These are phyloP conservation scores for Heliornis fulica DNA, from an alignment of 2,113 vertebrate species.

Conservation along the genomic window DNA sequence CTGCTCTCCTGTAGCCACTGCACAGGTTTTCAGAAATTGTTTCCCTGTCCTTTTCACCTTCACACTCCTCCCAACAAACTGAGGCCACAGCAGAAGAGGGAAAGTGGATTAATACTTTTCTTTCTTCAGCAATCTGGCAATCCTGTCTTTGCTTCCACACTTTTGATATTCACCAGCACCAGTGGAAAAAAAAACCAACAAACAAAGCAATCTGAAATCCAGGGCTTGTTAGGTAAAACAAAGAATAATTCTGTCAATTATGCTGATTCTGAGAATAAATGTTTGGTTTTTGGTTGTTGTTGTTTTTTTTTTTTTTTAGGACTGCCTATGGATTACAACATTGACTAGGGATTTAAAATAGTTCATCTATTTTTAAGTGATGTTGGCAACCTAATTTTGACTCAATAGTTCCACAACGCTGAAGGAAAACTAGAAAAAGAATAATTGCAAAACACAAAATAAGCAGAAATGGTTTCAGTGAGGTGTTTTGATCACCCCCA, in stretches of 20 bases:
- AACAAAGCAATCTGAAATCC: background rate
- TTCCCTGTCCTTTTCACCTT: constrained; percentile 16
- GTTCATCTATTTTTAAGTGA: constrained; percentile 37
- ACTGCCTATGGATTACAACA: background rate
- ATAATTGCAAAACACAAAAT: constrained; percentile 24
- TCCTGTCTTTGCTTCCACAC: background rate
- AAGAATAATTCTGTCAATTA: constrained; percentile 13
- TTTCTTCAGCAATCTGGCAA: background rate
- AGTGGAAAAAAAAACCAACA: background rate
- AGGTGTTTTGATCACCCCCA: constrained; percentile 43
- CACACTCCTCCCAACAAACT: background rate
- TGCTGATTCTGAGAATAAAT: constrained; percentile 9
- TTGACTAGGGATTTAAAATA: constrained; percentile 11
- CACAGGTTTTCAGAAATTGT: background rate
- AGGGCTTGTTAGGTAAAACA: background rate
- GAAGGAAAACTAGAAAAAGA: background rate
- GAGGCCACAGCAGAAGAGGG: background rate
- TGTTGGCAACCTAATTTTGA: constrained; percentile 46
- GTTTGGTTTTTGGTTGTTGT: background rate
- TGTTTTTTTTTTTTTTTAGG: background rate
- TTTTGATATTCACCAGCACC: background rate
- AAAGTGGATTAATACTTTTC: background rate
- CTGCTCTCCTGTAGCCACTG: background rate
- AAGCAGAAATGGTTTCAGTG: constrained; percentile 49
- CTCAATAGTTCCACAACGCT: background rate